Evolutionary conservation across 2,797 vertebrate species (phyloP), one percentile per base, ranked within the genome.

Genomic region (Pipistrellus pygmaeus): DNA sequence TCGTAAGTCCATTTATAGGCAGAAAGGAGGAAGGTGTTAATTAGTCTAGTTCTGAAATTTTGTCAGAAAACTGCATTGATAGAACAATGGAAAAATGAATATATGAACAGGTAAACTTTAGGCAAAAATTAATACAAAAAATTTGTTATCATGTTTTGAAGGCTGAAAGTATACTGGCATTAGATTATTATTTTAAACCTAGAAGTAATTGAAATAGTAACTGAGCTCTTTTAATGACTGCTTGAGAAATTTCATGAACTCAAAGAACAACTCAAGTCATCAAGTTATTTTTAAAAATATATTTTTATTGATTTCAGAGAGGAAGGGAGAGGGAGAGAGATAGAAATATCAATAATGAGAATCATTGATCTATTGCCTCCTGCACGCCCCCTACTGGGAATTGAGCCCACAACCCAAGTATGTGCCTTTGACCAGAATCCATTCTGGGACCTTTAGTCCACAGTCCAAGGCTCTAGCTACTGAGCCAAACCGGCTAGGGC

Each of bases 151-250:
- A 41, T 66, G 2, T 73, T 85, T 78, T 64, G 25, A 64, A 60
- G 64, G 32, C 55, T 88, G 5, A 18, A 90, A 64, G 3, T 51
- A 10, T 57, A 57, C 5, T 9, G 57, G 10, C 27, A 38, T 46
- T 71, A 53, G 41, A n/a, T 12, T 95, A 30, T 87, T 87, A 17
- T 80, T 81, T 92, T 82, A 84, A 85, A 86, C n/a, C 35, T 51
- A 20, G 23, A 14, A 86, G 7, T 32, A 75, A 64, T 64, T 32
- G 30, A 88, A 77, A 21, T 69, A 60, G 27, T 44, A 64, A 46
- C 35, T 46, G 17, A 66, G 77, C 44, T 20, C 11, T 60, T 27
- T 68, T 27, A 57, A 13, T 62, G 57, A 41, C 41, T 76, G 21
- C 66, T 38, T 9, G n/a, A 41, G 72, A 76, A 48, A n/a, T 80